Conservation (phyloP, 2,888 invertebrate species). For the Brenthis daphne region DNA sequence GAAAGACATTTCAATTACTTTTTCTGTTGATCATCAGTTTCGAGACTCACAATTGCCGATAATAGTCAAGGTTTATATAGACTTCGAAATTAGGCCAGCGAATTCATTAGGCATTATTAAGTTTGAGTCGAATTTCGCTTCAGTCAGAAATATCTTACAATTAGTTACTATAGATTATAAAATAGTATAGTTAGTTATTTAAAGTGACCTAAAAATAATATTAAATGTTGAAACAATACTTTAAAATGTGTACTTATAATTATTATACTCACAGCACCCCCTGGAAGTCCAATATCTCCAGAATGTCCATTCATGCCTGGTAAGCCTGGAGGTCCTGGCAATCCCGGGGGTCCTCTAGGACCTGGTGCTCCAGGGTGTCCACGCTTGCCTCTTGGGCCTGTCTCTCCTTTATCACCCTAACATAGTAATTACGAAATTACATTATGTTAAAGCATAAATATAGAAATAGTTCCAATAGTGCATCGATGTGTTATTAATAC, state of each 20-base stretch:
- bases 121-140: background rate
- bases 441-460: too few species aligned
- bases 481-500: too few species aligned
- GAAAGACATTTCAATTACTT: slow-evolving; percentile 3
- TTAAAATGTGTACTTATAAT: background rate
- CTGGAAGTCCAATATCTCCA: slow-evolving; percentile 90
- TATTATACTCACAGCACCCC: slow-evolving; percentile 84
- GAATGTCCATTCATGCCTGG: slow-evolving; percentile 86
- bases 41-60: background rate
- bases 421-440: background rate
- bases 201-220: background rate
- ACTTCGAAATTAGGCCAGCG: background rate
- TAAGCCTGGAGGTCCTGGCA: slow-evolving; percentile 87
- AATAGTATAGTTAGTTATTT: background rate
- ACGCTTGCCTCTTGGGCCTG: slow-evolving; percentile 76
- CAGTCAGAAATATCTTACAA: background rate
- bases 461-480: too few species aligned
- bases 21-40: background rate
- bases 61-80: background rate
- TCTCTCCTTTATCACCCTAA: slow-evolving; percentile 75
- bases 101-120: slow-evolving; percentile 6
- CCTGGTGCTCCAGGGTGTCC: slow-evolving; percentile 92
- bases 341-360: slow-evolving; percentile 87
- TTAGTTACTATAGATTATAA: background rate
- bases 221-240: background rate